Percentiles rank a stretch among this genome's conserved stretches.
Conservation (phyloP, 1,140 invertebrate species). For the Bombus vancouverensis region DNA sequence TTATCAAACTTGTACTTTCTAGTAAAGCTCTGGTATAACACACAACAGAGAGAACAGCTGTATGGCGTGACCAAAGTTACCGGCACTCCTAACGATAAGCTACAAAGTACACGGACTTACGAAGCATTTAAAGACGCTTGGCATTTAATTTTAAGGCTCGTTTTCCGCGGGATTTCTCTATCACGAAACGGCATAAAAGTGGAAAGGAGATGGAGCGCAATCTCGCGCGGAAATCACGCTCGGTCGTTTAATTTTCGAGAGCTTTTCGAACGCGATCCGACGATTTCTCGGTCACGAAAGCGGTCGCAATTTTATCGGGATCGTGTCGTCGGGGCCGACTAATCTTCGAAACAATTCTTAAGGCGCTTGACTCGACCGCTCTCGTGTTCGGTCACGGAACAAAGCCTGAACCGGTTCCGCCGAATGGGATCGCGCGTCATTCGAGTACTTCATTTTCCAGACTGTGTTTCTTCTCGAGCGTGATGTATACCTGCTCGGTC, state of each 20-base stretch:
- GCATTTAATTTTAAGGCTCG: not conserved
- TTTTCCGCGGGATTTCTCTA: conserved; percentile 2
- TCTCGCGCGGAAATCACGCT: not conserved
- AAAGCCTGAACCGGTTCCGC: not conserved
- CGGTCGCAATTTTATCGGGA: conserved; percentile 15
- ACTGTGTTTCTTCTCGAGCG: not conserved
- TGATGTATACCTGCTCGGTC: not conserved
- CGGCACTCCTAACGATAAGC: conserved; percentile 8
- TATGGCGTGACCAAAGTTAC: conserved; percentile 6
- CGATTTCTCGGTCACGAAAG: conserved; percentile 19
- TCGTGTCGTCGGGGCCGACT: conserved; percentile 1
- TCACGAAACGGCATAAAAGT: not conserved
- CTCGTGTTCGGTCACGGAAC: conserved; percentile 10
- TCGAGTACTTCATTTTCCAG: conserved; percentile 18
- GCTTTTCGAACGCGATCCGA: not conserved
- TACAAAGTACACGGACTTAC: not conserved
- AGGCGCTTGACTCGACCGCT: not conserved
- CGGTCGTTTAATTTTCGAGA: conserved; percentile 18
- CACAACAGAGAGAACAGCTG: not conserved
- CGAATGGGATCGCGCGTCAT: not conserved
- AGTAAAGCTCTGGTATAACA: not conserved
- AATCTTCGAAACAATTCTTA: conserved; percentile 42
- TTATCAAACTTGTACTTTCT: not conserved
- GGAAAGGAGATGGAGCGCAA: not conserved
- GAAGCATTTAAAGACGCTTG: conserved; percentile 8